Evolutionary conservation across 2,113 vertebrate genomes (phyloP), one percentile per base, ranked within the genome.

Genomic region (Chloropsis hardwickii): DNA sequence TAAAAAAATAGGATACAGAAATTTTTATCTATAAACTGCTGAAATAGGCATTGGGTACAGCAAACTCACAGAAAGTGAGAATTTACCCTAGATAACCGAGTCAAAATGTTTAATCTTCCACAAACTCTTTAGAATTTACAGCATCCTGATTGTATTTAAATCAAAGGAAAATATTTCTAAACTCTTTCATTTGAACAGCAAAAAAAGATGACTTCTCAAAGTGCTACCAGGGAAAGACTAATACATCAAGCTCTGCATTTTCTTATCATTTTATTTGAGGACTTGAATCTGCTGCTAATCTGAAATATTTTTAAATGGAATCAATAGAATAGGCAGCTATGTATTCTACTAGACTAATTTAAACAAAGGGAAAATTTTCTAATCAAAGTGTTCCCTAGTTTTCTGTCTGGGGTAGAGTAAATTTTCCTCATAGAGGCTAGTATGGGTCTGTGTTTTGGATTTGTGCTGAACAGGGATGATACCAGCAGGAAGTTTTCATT

Each of bases 401-500:
- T 56, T 83, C 51, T 67, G 17, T 3, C 10, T 56, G n/a, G 10
- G 7, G 3, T 40, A 54, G 24, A 50, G 27, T 10, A 56, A 27
- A 15, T 76, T 56, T 66, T 66, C 29, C 15, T 33, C 51, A 39
- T 1, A 24, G 31, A 25, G 39, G 10, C 18, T 57, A 9, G 0
- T 11, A 23, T 14, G 3, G 2, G 6, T 16, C 24, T 35, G 2
- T n/a, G 4, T 7, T 67, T 64, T 28, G 3, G 3, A 65, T 70
- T 54, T 50, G 13, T 40, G 40, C 4, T 70, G 24, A 8, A 25
- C 6, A 35, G 9, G 4, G 8, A 8, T 39, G 44, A 31, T 20
- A 69, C 35, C 2, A 16, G 22, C 24, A 4, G 4, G 21, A 28
- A 44, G 18, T 13, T 54, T 29, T 39, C 3, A 3, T n/a, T 58